Percentiles rank a stretch among this genome's conserved stretches.
Conservation (phyloP, 2,113 vertebrate species). For the Protobothrops mucrosquamatus region DNA sequence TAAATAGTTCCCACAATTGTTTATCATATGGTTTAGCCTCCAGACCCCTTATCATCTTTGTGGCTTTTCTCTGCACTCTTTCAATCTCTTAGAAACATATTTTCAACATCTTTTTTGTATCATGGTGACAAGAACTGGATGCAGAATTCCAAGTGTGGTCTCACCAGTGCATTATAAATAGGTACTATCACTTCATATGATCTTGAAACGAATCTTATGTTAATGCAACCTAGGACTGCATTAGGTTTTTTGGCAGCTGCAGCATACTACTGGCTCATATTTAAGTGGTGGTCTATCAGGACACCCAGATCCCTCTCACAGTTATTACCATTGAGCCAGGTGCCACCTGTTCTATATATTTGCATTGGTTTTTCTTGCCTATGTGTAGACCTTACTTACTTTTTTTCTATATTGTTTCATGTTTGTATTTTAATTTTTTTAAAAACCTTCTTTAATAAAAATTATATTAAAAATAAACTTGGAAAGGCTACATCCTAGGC, state of each 20-base stretch:
- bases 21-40: too few relatives aligned
- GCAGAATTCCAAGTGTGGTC: background rate
- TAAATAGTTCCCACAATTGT: too few relatives aligned
- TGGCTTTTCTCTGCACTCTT: too few relatives aligned
- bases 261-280: background rate
- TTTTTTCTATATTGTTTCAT: background rate
- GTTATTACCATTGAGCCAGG: background rate
- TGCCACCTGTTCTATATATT: background rate
- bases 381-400: background rate
- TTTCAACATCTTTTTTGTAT: too few relatives aligned
- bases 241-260: background rate
- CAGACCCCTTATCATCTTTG: too few relatives aligned
- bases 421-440: background rate
- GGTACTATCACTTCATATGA: background rate
- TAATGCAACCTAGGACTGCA: background rate
- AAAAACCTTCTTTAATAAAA: background rate
- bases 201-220: background rate
- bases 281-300: background rate
- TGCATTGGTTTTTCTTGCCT: background rate
- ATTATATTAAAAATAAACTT: background rate
- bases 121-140: background rate
- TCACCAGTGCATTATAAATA: background rate
- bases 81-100: too few relatives aligned
- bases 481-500: background rate
- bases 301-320: background rate